Conservation (phyloP, 1,140 invertebrate genomes). For the Diorhabda carinulata region DNA sequence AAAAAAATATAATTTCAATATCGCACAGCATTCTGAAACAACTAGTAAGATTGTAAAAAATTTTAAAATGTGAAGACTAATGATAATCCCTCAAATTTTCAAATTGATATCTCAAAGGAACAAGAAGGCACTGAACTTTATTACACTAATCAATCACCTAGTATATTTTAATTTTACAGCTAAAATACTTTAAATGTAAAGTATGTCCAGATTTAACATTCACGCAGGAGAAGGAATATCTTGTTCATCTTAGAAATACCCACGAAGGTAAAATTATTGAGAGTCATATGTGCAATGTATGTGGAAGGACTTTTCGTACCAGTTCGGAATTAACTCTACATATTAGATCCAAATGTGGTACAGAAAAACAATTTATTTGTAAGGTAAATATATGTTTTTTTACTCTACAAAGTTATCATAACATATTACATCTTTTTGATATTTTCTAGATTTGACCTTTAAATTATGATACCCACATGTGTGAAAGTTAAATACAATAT, state of each 20-base stretch:
- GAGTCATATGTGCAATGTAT: constrained; percentile 41
- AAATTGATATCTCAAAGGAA: too few species aligned
- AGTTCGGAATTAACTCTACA: constrained; percentile 42
- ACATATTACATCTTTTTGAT: too few species aligned
- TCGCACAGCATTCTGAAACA: too few species aligned
- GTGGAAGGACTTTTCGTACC: constrained; percentile 45
- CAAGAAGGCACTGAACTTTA: too few species aligned
- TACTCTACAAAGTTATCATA: background rate
- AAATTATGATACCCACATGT: too few species aligned
- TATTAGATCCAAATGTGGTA: constrained; percentile 45
- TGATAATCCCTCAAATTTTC: too few species aligned
- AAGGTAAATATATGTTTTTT: constrained; percentile 22
- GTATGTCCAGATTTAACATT: constrained; percentile 18
- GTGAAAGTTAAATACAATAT: too few species aligned
- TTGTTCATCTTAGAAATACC: constrained; percentile 32
- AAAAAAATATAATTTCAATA: too few species aligned
- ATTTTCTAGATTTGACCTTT: too few species aligned
- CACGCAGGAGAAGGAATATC: constrained; percentile 31
- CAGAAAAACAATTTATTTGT: constrained; percentile 39
- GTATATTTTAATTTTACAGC: background rate
- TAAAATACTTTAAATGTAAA: constrained; percentile 7
- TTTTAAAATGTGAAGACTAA: too few species aligned
- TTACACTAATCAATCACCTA: too few species aligned
- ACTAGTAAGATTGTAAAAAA: too few species aligned
- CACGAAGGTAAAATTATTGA: constrained; percentile 34